A percentile compares a stretch with the other conserved stretches of the same genome.
phyloP scores from a whole-genome alignment of 2,888 invertebrate genomes.

The Slavum lentiscoides region DNA sequence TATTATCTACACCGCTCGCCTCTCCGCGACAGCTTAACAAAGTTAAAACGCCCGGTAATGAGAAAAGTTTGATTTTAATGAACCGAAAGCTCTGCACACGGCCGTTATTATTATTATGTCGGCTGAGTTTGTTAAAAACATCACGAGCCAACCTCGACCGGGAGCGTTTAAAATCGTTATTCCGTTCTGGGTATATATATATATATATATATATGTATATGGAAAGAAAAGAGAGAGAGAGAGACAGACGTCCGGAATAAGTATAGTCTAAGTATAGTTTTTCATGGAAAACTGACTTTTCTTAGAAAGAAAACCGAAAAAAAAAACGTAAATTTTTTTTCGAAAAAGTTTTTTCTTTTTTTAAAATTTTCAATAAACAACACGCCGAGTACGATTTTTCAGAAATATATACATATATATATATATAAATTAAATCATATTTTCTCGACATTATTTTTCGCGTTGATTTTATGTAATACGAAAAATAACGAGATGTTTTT shows the following conservation, averaged over 20 bases:
- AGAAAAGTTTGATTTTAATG: slow-evolving; percentile 53
- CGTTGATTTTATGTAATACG: too few relatives aligned
- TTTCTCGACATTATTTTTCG: too few relatives aligned
- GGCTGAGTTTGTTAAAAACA: slow-evolving; percentile 46
- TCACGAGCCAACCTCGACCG: slow-evolving; percentile 38
- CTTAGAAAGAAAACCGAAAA: not conserved
- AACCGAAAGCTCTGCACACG: slow-evolving; percentile 48
- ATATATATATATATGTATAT: not conserved
- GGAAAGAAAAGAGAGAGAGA: not conserved
- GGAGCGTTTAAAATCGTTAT: slow-evolving; percentile 43
- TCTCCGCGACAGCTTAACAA: slow-evolving; percentile 49
- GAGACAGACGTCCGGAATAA: slow-evolving; percentile 14
- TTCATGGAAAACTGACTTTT: slow-evolving; percentile 16
- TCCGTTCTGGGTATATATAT: not conserved
- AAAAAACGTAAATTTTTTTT: too few relatives aligned
- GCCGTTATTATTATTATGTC: slow-evolving; percentile 39
- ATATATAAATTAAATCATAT: too few relatives aligned
- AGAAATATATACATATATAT: too few relatives aligned
- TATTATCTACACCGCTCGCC: slow-evolving; percentile 30
- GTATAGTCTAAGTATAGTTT: slow-evolving; percentile 5
- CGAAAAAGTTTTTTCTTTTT: too few relatives aligned
- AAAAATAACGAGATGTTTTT: too few relatives aligned
- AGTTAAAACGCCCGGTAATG: slow-evolving; percentile 49
- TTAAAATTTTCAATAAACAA: too few relatives aligned
- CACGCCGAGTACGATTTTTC: too few relatives aligned